phyloP scores from a whole-genome alignment of 2,797 vertebrate genomes.

The Cuniculus paca region DNA sequence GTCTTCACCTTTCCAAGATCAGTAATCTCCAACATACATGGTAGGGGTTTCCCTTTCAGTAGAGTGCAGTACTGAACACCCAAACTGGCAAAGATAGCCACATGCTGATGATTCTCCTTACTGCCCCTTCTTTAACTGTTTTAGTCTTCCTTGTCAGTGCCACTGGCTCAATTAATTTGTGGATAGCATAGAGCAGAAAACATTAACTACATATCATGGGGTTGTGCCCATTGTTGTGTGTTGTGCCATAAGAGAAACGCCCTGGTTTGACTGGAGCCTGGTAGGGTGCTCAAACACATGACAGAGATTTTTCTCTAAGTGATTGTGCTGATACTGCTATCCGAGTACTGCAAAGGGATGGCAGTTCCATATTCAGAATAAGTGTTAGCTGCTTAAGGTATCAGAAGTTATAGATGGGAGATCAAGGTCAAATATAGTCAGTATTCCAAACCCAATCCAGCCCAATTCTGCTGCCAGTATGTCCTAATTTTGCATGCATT shows the following conservation, averaged over 20 bases:
- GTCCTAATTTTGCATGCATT: background rate
- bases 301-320: background rate
- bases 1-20: background rate
- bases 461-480: background rate
- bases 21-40: too few relatives aligned
- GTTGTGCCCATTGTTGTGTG: background rate
- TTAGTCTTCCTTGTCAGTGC: too few relatives aligned
- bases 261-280: background rate
- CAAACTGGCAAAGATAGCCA: background rate
- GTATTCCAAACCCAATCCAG: background rate
- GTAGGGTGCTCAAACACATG: background rate
- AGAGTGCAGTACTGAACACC: background rate
- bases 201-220: too few relatives aligned
- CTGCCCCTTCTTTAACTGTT: background rate
- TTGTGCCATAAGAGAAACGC: background rate
- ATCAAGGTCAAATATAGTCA: too few relatives aligned
- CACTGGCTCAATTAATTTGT: too few relatives aligned
- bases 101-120: background rate
- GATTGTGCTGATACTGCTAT: background rate
- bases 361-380: background rate
- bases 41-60: background rate
- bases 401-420: background rate
- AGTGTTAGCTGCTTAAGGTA: background rate
- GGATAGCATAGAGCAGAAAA: too few relatives aligned
- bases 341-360: rapidly evolving